Evolutionary conservation across 2,113 vertebrate species (phyloP).

Genomic region (Sapayoa aenigma): DNA sequence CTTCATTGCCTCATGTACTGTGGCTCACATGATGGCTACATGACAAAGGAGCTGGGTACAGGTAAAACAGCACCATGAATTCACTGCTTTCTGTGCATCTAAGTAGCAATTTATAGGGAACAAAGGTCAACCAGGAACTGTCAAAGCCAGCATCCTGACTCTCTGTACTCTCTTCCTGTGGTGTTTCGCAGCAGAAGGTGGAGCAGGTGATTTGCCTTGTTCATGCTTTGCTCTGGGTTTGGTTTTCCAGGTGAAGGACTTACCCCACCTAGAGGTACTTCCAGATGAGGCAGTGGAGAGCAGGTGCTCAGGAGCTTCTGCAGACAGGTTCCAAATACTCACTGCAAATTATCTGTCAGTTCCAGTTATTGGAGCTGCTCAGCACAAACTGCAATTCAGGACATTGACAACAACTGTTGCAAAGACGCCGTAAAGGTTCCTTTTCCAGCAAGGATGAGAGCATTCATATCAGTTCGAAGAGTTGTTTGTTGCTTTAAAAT

Average conservation of each 20-base stretch:
- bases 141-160: not conserved
- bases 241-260: not conserved
- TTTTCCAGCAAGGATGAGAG: not conserved
- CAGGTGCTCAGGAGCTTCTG: not conserved
- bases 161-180: rapidly evolving
- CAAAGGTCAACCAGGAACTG: not conserved
- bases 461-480: not conserved
- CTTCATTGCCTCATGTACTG: rapidly evolving
- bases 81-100: not conserved
- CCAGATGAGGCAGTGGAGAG: not conserved
- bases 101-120: not conserved
- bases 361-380: not conserved
- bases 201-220: not conserved
- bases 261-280: not conserved
- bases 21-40: not conserved
- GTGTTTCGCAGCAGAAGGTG: not conserved
- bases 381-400: not conserved
- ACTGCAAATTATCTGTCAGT: not conserved
- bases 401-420: not conserved
- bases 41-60: not conserved
- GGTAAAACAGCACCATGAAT: not conserved
- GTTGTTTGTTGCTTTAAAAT: not conserved
- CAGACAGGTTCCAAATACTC: not conserved
- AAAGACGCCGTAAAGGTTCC: not conserved
- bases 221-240: not conserved